Evolutionary conservation across 2,113 vertebrate genomes (phyloP).

Genomic region (Oryzias melastigma): DNA sequence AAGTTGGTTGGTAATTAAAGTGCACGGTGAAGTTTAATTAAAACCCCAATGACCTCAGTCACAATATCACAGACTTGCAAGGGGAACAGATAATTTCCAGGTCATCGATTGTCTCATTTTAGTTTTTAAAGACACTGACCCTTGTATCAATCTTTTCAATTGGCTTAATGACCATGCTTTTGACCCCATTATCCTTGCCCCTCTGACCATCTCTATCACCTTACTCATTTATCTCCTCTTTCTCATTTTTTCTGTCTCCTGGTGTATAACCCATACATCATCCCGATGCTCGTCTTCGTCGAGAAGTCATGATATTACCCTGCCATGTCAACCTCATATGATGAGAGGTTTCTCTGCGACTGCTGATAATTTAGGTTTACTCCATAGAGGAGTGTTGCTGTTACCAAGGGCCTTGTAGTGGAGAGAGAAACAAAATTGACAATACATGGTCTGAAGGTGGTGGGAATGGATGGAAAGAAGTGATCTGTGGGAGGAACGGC

Average conservation of each 20-base stretch:
- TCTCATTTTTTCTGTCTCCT: slow-evolving; percentile 59
- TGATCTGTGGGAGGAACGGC: too few species aligned
- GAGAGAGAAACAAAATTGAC: too few species aligned
- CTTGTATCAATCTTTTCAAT: slow-evolving; percentile 81
- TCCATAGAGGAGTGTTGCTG: background rate
- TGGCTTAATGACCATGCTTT: slow-evolving; percentile 82
- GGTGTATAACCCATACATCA: slow-evolving; percentile 28
- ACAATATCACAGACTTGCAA: slow-evolving; percentile 32
- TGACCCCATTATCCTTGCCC: slow-evolving; percentile 72
- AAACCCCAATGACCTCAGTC: slow-evolving; percentile 30
- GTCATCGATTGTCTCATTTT: slow-evolving; percentile 52
- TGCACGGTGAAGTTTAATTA: slow-evolving; percentile 40
- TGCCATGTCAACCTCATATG: slow-evolving; percentile 5
- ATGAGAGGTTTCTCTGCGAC: slow-evolving; percentile 7
- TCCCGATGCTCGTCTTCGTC: slow-evolving; percentile 12
- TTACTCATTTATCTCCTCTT: slow-evolving; percentile 67
- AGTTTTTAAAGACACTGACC: slow-evolving; percentile 70
- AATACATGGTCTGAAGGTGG: too few species aligned
- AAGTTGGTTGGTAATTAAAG: slow-evolving; percentile 12
- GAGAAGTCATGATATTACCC: slow-evolving; percentile 19
- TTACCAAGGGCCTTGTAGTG: background rate
- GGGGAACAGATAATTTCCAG: slow-evolving; percentile 49
- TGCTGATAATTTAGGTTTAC: slow-evolving; percentile 6
- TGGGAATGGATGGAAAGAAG: too few species aligned
- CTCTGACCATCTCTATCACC: slow-evolving; percentile 45